Percentiles rank a stretch among this genome's conserved stretches.
These are phyloP conservation scores for Murina feae DNA, from an alignment of 2,113 vertebrate genomes.

Conservation along the genomic window DNA sequence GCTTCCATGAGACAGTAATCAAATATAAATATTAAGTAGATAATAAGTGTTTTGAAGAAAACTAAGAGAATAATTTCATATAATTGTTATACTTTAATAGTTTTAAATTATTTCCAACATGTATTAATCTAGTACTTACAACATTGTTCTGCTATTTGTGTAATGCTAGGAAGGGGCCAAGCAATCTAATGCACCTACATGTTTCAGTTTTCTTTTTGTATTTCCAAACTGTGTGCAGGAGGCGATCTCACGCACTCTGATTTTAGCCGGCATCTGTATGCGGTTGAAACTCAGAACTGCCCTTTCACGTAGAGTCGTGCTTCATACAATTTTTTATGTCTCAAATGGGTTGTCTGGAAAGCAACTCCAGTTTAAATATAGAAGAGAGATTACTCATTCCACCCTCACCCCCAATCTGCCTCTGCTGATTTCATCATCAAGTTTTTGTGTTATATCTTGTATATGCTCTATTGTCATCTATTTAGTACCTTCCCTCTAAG, in stretches of 20 bases:
- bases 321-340: conserved; percentile 28
- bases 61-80: neutral
- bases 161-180: neutral
- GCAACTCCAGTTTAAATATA: conserved; percentile 42
- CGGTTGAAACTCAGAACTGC: conserved; percentile 32
- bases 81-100: neutral
- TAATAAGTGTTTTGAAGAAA: conserved; percentile 7
- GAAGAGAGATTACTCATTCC: conserved; percentile 31
- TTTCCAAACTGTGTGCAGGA: conserved; percentile 8
- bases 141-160: neutral
- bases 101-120: neutral
- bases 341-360: conserved; percentile 27
- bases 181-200: neutral
- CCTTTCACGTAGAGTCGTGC: conserved; percentile 36
- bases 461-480: neutral
- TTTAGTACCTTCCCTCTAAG: neutral
- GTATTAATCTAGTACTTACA: neutral
- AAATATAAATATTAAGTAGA: neutral
- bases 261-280: conserved; percentile 33
- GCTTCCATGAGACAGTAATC: neutral
- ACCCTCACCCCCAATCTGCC: neutral
- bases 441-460: neutral
- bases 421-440: neutral
- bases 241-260: neutral
- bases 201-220: neutral